Base-by-base conservation (phyloP, 2,888 invertebrate species). In the Nezara viridula region DNA sequence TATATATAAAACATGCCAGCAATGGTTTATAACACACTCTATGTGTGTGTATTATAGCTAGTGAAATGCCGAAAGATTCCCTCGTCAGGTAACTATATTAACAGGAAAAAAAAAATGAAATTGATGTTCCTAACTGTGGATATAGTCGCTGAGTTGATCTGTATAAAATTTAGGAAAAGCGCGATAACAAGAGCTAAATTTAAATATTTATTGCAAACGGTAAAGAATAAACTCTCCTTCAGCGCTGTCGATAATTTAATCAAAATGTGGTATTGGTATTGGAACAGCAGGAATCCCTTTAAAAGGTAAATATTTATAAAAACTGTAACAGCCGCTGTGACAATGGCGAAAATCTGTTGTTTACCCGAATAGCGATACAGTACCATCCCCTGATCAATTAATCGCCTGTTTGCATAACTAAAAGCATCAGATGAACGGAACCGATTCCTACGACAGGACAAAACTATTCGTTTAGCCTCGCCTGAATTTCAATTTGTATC, bases 231-330 rank as follows among this genome's bases (percentile, higher is more conserved):
- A 37, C 19, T 73, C 66, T 7, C 32, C 32, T 32, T 9, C 66
- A 66, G 66, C 32, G 32, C 66, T 73, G 66, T 37, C 66, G 37
- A 73, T 73, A 37, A 73, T 37, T 73, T 73, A 73, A 73, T 73
- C 66, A 73, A 73, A 73, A 37, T 37, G 27, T 16, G 27, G 32
- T 37, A 73, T 37, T 21, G 66, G 66, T 73, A 73, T 73, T 19
- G 32, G 66, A 73, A 6, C 66, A 37, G 66, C 1, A 21, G 19
- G 32, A 37, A 73, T 73, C 66, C 66, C 37, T 73, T 73, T 73
- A 73, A 73, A 73, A 73, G 66, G 66, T 37, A 73, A 73, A 73
- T 73, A 73, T 73, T 73, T 73, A 73, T 73, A 73, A 73, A 73
- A 73, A 73, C 19, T 73, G 66, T 73, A 73, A 73, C 32, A 73